These are phyloP conservation scores for Phasia obesa DNA, from an alignment of 2,888 invertebrate species.

Conservation along the genomic window DNA sequence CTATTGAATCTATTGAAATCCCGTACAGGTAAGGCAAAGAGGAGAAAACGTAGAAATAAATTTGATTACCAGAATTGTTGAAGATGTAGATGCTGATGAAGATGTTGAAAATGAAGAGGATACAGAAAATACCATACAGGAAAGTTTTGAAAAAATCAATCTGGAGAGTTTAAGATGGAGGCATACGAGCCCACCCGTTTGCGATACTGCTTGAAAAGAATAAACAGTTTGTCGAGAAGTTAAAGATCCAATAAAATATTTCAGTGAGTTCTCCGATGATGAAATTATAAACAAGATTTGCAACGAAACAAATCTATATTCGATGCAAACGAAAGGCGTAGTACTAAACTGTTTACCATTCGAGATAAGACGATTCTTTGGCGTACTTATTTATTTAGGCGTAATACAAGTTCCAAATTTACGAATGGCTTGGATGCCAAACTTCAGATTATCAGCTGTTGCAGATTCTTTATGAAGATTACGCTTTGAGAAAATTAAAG, in stretches of 20 bases:
- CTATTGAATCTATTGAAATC: not conserved
- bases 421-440: constrained; percentile 4
- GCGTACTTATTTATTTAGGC: constrained; percentile 40
- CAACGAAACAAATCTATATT: constrained; percentile 33
- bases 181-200: constrained; percentile 9
- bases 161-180: too few relatives aligned
- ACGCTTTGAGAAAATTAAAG: constrained; percentile 19
- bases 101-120: too few relatives aligned
- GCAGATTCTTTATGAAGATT: constrained; percentile 6
- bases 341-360: constrained; percentile 32
- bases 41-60: too few relatives aligned
- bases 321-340: constrained; percentile 23
- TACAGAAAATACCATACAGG: too few relatives aligned
- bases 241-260: constrained; percentile 31
- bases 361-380: constrained; percentile 48
- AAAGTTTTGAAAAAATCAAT: not conserved
- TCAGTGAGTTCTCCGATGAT: too few relatives aligned
- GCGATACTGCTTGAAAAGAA: constrained; percentile 16
- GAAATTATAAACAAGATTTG: too few relatives aligned
- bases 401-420: constrained; percentile 46
- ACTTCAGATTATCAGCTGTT: constrained; percentile 21
- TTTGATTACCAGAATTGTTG: too few relatives aligned
- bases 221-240: constrained; percentile 23
- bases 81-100: too few relatives aligned
- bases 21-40: not conserved